Conservation (phyloP, 2,113 vertebrate genomes). For the Myrmecophaga tridactyla region DNA sequence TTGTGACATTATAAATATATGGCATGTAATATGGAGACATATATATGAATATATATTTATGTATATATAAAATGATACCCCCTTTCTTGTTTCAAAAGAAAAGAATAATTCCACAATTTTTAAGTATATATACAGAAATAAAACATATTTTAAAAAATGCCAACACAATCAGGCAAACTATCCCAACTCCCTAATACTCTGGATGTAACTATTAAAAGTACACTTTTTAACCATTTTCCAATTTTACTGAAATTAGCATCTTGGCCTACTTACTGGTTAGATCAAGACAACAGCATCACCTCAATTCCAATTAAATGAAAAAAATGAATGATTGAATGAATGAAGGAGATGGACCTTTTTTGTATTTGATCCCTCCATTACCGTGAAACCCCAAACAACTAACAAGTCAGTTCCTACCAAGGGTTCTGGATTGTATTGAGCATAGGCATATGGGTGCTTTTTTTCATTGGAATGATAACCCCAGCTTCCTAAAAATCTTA, state of each 20-base stretch:
- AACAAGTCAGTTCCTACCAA: neutral
- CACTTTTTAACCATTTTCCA: neutral
- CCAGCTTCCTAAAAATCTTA: neutral
- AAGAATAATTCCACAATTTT: neutral
- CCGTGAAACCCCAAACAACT: neutral
- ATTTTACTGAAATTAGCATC: neutral
- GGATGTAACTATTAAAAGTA: neutral
- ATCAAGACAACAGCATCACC: neutral
- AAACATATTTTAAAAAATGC: neutral
- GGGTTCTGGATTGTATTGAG: neutral
- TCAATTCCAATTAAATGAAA: neutral
- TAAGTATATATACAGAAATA: neutral
- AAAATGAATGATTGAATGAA: neutral
- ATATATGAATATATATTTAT: neutral
- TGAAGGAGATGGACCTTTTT: neutral
- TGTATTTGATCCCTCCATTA: neutral
- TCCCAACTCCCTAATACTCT: neutral
- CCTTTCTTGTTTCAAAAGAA: slow-evolving; percentile 27
- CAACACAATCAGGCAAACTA: neutral
- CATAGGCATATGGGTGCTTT: neutral
- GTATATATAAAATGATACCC: neutral
- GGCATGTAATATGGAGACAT: neutral
- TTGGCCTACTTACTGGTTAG: neutral
- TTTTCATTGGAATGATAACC: neutral
- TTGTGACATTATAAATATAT: neutral